Conservation (phyloP, 2,797 vertebrate genomes). For the Sebastes flavidus region DNA sequence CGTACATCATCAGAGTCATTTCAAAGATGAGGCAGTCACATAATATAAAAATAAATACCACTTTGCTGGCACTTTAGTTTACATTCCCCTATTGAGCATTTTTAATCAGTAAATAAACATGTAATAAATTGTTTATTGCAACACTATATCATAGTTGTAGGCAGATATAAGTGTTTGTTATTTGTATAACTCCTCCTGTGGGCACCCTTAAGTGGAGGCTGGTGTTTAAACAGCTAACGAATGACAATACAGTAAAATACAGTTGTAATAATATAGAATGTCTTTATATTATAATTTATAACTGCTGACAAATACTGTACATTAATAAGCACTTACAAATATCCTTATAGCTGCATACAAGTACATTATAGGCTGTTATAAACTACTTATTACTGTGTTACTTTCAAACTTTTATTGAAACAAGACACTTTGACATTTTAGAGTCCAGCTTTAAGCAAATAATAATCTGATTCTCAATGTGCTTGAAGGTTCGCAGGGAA, state of each 20-base stretch:
- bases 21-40: neutral
- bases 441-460: neutral
- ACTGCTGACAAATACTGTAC: neutral
- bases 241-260: neutral
- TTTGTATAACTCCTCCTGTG: neutral
- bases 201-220: neutral
- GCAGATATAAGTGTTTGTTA: neutral
- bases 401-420: neutral
- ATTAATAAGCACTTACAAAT: neutral
- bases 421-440: neutral
- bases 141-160: neutral
- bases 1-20: neutral
- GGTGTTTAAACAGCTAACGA: neutral
- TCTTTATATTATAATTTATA: neutral
- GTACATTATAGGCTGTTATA: neutral
- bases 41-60: neutral
- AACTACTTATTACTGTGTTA: neutral
- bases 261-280: neutral
- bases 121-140: neutral
- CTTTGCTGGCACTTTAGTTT: neutral
- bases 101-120: neutral
- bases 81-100: neutral
- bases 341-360: neutral
- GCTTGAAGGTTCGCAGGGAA: conserved; percentile 87
- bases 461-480: neutral